Evolutionary conservation across 2,888 invertebrate genomes (phyloP), one percentile per base, ranked within the genome.

Genomic region (Beris chalybata): DNA sequence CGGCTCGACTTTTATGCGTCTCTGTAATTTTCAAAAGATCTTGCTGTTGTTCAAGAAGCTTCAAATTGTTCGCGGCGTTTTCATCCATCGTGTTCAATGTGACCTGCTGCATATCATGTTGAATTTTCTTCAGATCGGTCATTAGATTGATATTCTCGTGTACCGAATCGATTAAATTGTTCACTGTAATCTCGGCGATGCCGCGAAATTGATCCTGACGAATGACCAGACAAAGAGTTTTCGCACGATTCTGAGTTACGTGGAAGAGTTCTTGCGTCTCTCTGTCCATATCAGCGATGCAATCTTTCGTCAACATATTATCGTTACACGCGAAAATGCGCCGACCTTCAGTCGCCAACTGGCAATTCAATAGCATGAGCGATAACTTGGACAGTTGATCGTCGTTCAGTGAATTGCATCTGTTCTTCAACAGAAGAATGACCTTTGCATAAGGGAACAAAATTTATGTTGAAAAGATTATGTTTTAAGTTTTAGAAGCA

Each of bases 251-350:
- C 70, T 85, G 85, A 78, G 88, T 85, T 59, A 88, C 80, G 75
- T 87, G 87, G 74, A 89, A 89, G n/a, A 86, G 84, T 74, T 87
- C 88, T 88, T 88, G 88, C 54, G 85, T 85, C 72, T 86, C 85
- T 4, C 85, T 77, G 75, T 88, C 87, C 88, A 89, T 89, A 45
- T 81, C 77, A 29, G 77, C 82, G 3, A 88, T 89, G 75, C 89
- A 89, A 7, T 70, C 69, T 32, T 44, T 64, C 6, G 71, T n/a
- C 12, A 32, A 38, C 88, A 89, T 89, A 68, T 83, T 78, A 47
- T 83, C 82, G 0, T 84, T 84, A 73, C 89, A 89, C 0, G 84
- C 83, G 75, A 81, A 88, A 44, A 83, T 81, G 71, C 81, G 80
- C 63, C 88, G 78, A 4, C 86, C 85, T 76, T 89, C 89, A 6